Percentiles rank a stretch among this genome's conserved stretches.
phyloP scores from a whole-genome alignment of 2,113 vertebrate species.

The Sinocyclocheilus maitianheensis region DNA sequence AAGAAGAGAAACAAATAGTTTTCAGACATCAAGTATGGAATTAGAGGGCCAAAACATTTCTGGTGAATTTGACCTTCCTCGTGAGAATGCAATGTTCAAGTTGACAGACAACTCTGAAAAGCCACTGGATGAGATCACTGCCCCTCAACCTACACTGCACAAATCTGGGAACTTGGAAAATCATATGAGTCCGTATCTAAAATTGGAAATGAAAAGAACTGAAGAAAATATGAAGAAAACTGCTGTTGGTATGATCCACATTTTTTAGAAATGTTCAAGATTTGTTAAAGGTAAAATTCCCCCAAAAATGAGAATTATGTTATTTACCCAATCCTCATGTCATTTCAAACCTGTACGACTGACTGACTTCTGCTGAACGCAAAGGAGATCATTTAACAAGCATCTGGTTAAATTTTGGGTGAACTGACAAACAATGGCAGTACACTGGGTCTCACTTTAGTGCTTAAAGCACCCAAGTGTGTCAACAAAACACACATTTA shows the following conservation, averaged over 20 bases:
- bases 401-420: background rate
- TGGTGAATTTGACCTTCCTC: background rate
- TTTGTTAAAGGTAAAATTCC: background rate
- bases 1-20: constrained; percentile 35
- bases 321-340: background rate
- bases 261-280: background rate
- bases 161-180: constrained; percentile 11
- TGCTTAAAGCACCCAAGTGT: background rate
- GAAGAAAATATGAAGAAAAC: background rate
- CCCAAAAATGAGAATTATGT: background rate
- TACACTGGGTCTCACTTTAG: background rate
- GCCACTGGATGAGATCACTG: background rate
- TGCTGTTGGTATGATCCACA: constrained; percentile 33
- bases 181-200: background rate
- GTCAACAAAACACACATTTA: background rate
- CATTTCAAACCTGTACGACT: background rate
- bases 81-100: background rate
- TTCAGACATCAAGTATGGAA: background rate
- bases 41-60: constrained; percentile 4
- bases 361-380: background rate
- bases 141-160: background rate
- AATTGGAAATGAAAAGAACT: background rate
- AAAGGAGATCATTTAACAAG: background rate
- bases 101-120: constrained; percentile 7
- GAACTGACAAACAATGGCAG: background rate